Conservation (phyloP, 2,797 vertebrate species). For the Euphonia xanthogaster region DNA sequence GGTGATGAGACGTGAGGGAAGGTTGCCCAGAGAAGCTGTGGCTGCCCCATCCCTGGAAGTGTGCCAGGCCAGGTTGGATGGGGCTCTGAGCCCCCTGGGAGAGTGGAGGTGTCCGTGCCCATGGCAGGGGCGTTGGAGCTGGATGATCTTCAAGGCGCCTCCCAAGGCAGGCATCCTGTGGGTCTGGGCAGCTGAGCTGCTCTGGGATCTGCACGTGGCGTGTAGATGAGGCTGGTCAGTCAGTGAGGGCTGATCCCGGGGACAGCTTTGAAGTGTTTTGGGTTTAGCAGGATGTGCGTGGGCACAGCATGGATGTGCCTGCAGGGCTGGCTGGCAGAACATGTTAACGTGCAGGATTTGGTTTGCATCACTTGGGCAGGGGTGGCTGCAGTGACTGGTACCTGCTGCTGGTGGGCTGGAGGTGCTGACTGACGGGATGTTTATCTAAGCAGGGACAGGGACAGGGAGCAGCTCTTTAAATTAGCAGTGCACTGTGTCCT, state of each 20-base stretch:
- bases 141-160: not conserved
- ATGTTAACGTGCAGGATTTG: not conserved
- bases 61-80: not conserved
- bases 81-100: not conserved
- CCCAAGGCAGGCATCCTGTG: too few species aligned
- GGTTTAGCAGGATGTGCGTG: not conserved
- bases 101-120: not conserved
- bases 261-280: not conserved
- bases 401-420: fast-evolving
- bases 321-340: not conserved
- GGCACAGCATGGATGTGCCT: not conserved
- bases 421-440: not conserved
- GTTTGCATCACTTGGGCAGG: not conserved
- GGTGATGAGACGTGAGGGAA: not conserved
- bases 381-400: not conserved
- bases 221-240: not conserved
- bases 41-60: not conserved
- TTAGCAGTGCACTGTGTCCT: not conserved
- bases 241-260: not conserved
- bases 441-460: not conserved
- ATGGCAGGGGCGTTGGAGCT: not conserved
- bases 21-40: not conserved
- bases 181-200: not conserved
- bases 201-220: not conserved
- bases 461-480: not conserved